Evolutionary conservation across 2,113 vertebrate genomes (phyloP).

Genomic region (Grus americana): DNA sequence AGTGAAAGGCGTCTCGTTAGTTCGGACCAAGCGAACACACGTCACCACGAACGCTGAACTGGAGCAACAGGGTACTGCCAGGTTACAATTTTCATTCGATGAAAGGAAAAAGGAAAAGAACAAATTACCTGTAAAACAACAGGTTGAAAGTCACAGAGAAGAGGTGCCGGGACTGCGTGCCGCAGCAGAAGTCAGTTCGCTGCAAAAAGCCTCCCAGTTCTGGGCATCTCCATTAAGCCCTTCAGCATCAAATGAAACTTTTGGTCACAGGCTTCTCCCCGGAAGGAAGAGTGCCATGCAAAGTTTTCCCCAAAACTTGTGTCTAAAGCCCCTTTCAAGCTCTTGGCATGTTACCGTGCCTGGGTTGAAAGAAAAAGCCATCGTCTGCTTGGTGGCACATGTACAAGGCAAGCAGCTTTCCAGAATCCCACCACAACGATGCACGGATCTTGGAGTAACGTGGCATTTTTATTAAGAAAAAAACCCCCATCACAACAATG

Average conservation of each 20-base stretch:
- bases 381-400: neutral
- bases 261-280: neutral
- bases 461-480: neutral
- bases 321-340: neutral
- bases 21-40: neutral
- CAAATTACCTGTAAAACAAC: neutral
- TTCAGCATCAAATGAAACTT: neutral
- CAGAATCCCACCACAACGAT: neutral
- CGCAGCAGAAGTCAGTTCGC: neutral
- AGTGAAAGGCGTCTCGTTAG: neutral
- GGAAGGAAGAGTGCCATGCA: neutral
- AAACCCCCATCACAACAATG: fast-evolving
- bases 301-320: neutral
- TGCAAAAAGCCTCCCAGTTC: neutral
- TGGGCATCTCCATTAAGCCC: neutral
- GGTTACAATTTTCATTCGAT: neutral
- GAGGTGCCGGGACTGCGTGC: neutral
- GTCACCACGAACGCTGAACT: neutral
- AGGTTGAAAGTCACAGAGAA: neutral
- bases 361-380: neutral
- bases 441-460: neutral
- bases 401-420: neutral
- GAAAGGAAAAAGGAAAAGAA: neutral
- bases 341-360: neutral
- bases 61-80: neutral